phyloP scores from a whole-genome alignment of 1,140 invertebrate genomes.

The Latrodectus geometricus region DNA sequence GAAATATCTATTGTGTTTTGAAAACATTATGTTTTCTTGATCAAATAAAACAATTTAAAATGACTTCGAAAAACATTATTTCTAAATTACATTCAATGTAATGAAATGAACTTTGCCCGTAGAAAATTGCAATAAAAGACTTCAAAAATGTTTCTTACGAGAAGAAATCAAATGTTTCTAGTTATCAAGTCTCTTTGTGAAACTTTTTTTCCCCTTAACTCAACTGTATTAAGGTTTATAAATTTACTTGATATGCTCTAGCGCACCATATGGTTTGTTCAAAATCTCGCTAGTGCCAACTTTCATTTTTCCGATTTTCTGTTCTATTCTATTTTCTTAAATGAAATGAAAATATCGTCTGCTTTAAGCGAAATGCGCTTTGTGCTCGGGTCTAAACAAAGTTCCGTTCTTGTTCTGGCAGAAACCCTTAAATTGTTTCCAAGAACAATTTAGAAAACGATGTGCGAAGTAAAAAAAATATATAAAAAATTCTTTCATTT shows the following conservation, averaged over 20 bases:
- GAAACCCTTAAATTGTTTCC: conserved; percentile 48
- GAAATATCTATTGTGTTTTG: too few relatives aligned
- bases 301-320: conserved; percentile 19
- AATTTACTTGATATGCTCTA: conserved; percentile 18
- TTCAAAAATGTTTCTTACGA: too few relatives aligned
- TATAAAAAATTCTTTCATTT: not conserved
- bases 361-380: conserved; percentile 33
- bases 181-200: too few relatives aligned
- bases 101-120: too few relatives aligned
- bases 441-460: conserved; percentile 39
- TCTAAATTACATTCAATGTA: too few relatives aligned
- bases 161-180: too few relatives aligned
- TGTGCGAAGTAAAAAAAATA: not conserved
- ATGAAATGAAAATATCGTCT: conserved; percentile 48
- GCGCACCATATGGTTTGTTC: conserved; percentile 5
- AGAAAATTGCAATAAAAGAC: too few relatives aligned
- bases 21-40: too few relatives aligned
- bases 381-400: conserved; percentile 14
- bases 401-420: conserved; percentile 5
- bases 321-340: conserved; percentile 42
- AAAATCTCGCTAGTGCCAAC: conserved; percentile 20
- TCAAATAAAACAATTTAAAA: too few relatives aligned
- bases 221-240: conserved; percentile 28
- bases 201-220: not conserved
- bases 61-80: too few relatives aligned